Conservation (phyloP, 53 echinoderm and acorn worm genomes). For the Echinometra lucunter region DNA sequence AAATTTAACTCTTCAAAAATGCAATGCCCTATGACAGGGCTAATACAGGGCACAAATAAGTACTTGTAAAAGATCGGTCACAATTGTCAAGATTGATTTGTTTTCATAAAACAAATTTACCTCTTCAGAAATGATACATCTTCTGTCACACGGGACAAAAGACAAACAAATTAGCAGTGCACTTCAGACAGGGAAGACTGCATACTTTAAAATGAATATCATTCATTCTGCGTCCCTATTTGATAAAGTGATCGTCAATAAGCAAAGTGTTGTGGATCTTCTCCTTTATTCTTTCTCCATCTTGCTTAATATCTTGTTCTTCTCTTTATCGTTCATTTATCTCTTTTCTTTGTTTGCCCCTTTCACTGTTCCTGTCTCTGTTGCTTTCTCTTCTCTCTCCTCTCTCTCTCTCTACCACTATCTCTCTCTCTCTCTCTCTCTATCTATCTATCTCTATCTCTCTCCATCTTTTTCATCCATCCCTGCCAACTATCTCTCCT, state of each 20-base stretch:
- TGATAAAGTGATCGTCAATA: background rate
- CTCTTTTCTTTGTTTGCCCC: background rate
- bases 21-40: background rate
- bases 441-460: background rate
- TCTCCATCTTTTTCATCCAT: background rate
- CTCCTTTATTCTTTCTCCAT: background rate
- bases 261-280: background rate
- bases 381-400: too few relatives aligned
- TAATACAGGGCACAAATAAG: background rate
- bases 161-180: conserved; percentile 10
- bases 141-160: background rate
- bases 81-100: background rate
- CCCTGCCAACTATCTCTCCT: background rate
- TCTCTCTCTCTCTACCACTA: too few relatives aligned
- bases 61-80: background rate
- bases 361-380: background rate
- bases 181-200: background rate
- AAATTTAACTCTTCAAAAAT: too few relatives aligned
- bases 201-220: background rate
- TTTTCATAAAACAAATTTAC: conserved; percentile 26
- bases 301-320: background rate
- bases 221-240: background rate
- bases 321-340: background rate
- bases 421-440: too few relatives aligned
- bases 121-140: conserved; percentile 11